Conservation (phyloP, 2,113 vertebrate species). For the Isichthys henryi region DNA sequence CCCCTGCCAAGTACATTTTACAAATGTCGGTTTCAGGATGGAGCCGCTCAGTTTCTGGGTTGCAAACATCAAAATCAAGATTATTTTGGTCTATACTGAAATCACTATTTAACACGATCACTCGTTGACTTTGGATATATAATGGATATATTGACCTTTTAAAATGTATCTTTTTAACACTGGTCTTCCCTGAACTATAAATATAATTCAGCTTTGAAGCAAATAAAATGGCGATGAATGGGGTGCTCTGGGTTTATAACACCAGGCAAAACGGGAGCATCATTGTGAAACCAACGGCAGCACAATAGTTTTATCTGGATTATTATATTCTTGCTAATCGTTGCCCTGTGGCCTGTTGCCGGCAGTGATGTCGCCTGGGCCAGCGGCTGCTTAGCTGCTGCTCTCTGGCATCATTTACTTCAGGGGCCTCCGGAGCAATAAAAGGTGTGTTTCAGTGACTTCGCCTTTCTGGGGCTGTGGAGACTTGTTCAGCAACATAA, state of each 20-base stretch:
- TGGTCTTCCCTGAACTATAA: not conserved
- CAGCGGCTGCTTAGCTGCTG: not conserved
- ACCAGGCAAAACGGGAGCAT: not conserved
- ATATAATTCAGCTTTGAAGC: not conserved
- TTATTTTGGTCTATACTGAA: not conserved
- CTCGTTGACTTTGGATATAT: not conserved
- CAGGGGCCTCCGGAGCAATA: not conserved
- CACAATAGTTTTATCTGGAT: not conserved
- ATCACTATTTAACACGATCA: not conserved
- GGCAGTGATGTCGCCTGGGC: not conserved
- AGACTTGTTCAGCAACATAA: not conserved
- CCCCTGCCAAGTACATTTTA: not conserved
- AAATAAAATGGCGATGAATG: not conserved
- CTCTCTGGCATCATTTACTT: not conserved
- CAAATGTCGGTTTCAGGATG: not conserved
- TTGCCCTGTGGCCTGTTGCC: not conserved
- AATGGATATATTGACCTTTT: not conserved
- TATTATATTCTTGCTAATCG: not conserved
- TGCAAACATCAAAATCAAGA: not conserved
- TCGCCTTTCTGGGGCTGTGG: not conserved
- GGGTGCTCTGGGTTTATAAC: not conserved
- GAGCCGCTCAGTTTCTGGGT: not conserved
- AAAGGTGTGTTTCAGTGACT: not conserved
- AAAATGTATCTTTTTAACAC: not conserved
- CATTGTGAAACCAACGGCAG: not conserved